Conservation (phyloP, 1,140 invertebrate genomes). For the Heliconius eleuchia region DNA sequence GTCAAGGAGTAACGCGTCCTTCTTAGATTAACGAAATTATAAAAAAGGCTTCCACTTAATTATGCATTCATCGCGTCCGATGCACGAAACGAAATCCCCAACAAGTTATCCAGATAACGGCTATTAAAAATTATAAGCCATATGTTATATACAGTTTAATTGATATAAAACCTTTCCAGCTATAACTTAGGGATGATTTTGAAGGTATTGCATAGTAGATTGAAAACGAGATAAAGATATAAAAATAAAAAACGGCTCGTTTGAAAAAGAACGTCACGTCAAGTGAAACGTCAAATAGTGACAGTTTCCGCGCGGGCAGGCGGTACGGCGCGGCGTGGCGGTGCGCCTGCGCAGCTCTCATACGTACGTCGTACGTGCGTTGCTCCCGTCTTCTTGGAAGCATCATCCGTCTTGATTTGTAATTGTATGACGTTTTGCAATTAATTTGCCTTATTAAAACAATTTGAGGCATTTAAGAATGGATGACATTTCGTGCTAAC, state of each 20-base stretch:
- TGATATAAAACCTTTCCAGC: constrained; percentile 60
- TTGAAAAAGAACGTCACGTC: constrained; percentile 75
- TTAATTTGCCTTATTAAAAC: constrained; percentile 51
- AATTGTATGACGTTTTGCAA: constrained; percentile 57
- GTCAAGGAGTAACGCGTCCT: constrained; percentile 41
- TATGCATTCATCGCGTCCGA: constrained; percentile 76
- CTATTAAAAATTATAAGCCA: constrained; percentile 69
- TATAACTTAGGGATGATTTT: constrained; percentile 55
- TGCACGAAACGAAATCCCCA: constrained; percentile 70
- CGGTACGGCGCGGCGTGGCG: constrained; percentile 42
- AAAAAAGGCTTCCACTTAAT: constrained; percentile 77
- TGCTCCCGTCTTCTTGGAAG: constrained; percentile 70
- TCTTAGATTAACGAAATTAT: constrained; percentile 64
- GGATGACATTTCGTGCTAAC: background rate
- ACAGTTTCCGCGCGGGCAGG: constrained; percentile 75
- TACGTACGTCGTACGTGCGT: constrained; percentile 47
- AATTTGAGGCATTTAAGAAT: constrained; percentile 31
- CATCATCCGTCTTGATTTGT: constrained; percentile 55
- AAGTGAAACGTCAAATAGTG: constrained; percentile 78
- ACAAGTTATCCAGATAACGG: constrained; percentile 72
- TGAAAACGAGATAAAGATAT: constrained; percentile 65
- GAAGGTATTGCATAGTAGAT: constrained; percentile 57
- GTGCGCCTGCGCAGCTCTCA: constrained; percentile 4
- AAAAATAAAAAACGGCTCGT: constrained; percentile 74
- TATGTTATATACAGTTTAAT: constrained; percentile 42